Evolutionary conservation across 1,140 invertebrate species (phyloP).

Genomic region (Tetramorium simillimum): DNA sequence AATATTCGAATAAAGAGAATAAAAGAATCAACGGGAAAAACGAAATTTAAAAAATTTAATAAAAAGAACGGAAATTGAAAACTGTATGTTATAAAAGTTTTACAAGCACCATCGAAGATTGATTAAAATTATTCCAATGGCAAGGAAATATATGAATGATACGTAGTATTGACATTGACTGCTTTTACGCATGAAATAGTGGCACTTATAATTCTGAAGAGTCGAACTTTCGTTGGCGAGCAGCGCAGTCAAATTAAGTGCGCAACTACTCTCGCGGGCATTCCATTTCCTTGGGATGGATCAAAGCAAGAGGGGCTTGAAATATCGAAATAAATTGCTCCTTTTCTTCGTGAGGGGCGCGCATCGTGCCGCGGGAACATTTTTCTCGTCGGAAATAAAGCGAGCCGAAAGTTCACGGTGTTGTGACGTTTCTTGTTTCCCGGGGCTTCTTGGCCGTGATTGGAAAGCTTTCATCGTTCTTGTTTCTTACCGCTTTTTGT

Average conservation of each 20-base stretch:
- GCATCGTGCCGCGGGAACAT: slow-evolving; percentile 39
- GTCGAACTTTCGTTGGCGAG: slow-evolving; percentile 2
- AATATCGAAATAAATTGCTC: slow-evolving; percentile 61
- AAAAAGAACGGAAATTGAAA: neutral
- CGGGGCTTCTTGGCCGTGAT: slow-evolving; percentile 27
- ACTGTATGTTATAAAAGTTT: neutral
- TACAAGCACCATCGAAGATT: neutral
- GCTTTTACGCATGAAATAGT: neutral
- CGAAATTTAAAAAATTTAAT: neutral
- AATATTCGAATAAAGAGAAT: neutral
- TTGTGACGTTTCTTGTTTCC: slow-evolving; percentile 49
- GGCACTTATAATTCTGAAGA: neutral
- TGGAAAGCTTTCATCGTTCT: slow-evolving; percentile 57
- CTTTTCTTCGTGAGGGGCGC: slow-evolving; percentile 39
- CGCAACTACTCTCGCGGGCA: slow-evolving; percentile 4
- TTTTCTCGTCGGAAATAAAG: slow-evolving; percentile 58
- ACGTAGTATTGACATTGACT: neutral
- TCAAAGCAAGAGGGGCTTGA: slow-evolving; percentile 39
- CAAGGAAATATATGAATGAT: neutral
- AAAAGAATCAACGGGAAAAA: neutral
- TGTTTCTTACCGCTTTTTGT: slow-evolving; percentile 30
- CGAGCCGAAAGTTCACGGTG: slow-evolving; percentile 51
- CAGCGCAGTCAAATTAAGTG: slow-evolving; percentile 33
- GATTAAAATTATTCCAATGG: neutral
- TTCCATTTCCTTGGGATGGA: slow-evolving; percentile 40